phyloP scores from a whole-genome alignment of 1,140 invertebrate genomes.

The Tyrophagus putrescentiae region DNA sequence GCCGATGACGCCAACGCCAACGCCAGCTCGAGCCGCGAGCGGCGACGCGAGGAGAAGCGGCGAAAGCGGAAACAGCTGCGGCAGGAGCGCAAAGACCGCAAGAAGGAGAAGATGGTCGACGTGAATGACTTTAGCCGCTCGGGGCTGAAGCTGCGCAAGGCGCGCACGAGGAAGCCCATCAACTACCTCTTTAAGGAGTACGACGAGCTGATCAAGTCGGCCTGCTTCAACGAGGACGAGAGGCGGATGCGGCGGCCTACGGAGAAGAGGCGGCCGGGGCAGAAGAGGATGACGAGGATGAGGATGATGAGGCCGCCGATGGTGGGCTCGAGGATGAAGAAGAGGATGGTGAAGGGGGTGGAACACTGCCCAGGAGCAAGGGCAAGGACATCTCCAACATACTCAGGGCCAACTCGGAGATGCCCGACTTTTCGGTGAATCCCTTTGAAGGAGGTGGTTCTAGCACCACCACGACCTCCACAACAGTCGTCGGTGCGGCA shows the following conservation, averaged over 20 bases:
- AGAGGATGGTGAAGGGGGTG: neutral
- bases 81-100: too few relatives aligned
- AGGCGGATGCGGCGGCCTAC: constrained; percentile 27
- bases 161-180: constrained; percentile 34
- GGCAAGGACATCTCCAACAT: constrained; percentile 80
- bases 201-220: constrained; percentile 81
- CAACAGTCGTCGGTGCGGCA: constrained; percentile 47
- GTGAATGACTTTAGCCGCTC: constrained; percentile 10
- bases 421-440: neutral
- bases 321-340: constrained; percentile 9
- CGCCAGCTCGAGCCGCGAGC: constrained; percentile 55
- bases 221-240: constrained; percentile 56
- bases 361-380: constrained; percentile 35
- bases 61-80: constrained; percentile 29
- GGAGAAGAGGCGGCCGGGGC: too few relatives aligned
- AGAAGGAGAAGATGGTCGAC: constrained; percentile 17
- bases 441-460: neutral
- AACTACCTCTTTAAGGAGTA: constrained; percentile 79
- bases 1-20: neutral
- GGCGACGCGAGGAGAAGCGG: constrained; percentile 49
- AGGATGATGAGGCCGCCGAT: constrained; percentile 6
- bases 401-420: constrained; percentile 37
- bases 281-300: constrained; percentile 15
- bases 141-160: constrained; percentile 28
- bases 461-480: neutral